Evolutionary conservation across 92 coral and sea anemone genomes (phyloP).

Genomic region (Ricordea florida): DNA sequence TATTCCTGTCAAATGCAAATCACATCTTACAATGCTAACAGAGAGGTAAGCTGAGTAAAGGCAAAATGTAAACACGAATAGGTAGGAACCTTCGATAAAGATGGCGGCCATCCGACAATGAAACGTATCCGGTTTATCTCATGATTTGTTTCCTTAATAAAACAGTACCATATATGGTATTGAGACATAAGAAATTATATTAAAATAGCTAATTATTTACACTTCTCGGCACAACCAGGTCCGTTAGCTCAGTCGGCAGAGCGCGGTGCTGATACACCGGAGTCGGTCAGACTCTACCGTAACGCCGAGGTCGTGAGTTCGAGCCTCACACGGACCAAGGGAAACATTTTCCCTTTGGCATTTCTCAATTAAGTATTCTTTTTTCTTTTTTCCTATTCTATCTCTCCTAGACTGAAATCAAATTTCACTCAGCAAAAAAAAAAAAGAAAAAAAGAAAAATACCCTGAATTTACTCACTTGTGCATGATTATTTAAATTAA

Average conservation of each 20-base stretch:
- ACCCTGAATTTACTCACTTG: no score
- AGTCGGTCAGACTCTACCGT: not conserved
- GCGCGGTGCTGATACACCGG: slow-evolving; percentile 83
- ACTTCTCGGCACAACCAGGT: not conserved
- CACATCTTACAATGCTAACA: slow-evolving; percentile 60
- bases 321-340: slow-evolving; percentile 49
- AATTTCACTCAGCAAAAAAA: no score
- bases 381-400: not conserved
- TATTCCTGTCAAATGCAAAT: slow-evolving; percentile 66
- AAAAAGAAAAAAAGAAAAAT: no score
- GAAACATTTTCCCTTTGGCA: not conserved
- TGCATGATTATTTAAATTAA: no score
- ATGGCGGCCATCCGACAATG: slow-evolving; percentile 86
- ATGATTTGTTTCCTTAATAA: not conserved
- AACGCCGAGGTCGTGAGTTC: slow-evolving; percentile 58
- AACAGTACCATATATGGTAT: slow-evolving; percentile 18
- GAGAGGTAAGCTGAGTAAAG: slow-evolving; percentile 20
- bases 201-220: not conserved
- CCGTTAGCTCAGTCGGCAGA: slow-evolving; percentile 92
- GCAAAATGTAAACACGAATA: slow-evolving; percentile 39
- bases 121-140: slow-evolving; percentile 8
- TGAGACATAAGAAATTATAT: not conserved
- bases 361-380: no score
- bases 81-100: slow-evolving; percentile 1
- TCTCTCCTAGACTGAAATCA: not conserved